Percentiles rank a stretch among this genome's conserved stretches.
These are phyloP conservation scores for Scelioninae gen. 1 DNA, from an alignment of 2,888 invertebrate species.

Conservation along the genomic window DNA sequence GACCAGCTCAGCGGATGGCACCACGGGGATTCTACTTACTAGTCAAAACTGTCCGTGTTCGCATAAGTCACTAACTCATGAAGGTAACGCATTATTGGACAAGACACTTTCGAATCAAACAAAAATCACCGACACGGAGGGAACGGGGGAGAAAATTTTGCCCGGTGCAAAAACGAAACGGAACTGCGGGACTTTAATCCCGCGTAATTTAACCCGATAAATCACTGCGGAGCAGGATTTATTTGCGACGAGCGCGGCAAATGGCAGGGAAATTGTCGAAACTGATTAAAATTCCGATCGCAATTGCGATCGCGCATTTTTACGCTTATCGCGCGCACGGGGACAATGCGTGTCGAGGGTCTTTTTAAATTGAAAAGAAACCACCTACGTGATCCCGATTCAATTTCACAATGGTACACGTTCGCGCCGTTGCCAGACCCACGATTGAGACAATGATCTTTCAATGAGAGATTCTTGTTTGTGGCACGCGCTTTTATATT, in stretches of 20 bases:
- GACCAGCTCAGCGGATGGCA: conserved; percentile 70
- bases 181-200: conserved; percentile 31
- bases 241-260: conserved; percentile 41
- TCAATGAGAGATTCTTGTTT: conserved; percentile 63
- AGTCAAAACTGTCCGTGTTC: conserved; percentile 72
- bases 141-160: too few species aligned
- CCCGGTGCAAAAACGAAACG: conserved; percentile 40
- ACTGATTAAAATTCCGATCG: conserved; percentile 66
- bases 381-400: conserved; percentile 63
- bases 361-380: conserved; percentile 51
- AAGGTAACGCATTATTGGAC: conserved; percentile 71
- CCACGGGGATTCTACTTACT: conserved; percentile 75
- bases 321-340: conserved; percentile 28
- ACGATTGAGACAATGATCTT: conserved; percentile 67
- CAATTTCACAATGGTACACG: conserved; percentile 60
- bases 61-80: conserved; percentile 75
- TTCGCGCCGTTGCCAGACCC: conserved; percentile 47
- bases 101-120: conserved; percentile 63
- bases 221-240: conserved; percentile 48
- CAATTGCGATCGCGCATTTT: conserved; percentile 54
- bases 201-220: conserved; percentile 48
- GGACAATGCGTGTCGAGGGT: conserved; percentile 53
- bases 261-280: conserved; percentile 51
- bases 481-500: conserved; percentile 61
- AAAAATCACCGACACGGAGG: conserved; percentile 30